Conservation (phyloP, 2,797 vertebrate genomes). For the Corythornis leucogaster region DNA sequence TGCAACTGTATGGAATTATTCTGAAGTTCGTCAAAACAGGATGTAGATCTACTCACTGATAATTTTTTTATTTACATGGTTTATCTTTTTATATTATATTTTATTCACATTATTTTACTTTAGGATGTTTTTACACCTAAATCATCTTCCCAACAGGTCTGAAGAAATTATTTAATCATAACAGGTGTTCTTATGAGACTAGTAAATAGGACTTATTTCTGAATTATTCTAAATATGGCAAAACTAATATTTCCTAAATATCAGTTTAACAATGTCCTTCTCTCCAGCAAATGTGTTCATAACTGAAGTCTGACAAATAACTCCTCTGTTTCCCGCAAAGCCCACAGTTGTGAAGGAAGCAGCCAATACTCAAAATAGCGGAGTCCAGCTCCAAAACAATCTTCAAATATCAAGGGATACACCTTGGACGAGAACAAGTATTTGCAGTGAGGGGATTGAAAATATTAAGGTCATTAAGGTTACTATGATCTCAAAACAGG, state of each 20-base stretch:
- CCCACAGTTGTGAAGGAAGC: conserved; percentile 22
- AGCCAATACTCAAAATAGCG: conserved; percentile 46
- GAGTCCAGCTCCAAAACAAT: conserved; percentile 50
- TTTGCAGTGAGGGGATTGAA: conserved; percentile 44
- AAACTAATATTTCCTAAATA: neutral
- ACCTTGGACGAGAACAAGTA: conserved; percentile 47
- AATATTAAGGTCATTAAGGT: conserved; percentile 63
- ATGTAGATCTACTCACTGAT: neutral
- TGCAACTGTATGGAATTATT: neutral
- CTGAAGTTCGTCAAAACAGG: neutral
- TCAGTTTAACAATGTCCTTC: neutral
- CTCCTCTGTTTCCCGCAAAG: conserved; percentile 17
- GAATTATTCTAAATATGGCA: neutral
- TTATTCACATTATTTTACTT: neutral
- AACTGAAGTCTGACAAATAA: conserved; percentile 52
- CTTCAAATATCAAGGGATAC: conserved; percentile 52
- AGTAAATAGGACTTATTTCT: neutral
- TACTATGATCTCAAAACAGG: conserved; percentile 55
- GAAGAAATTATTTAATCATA: neutral
- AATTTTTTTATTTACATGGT: neutral
- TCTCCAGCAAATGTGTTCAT: conserved; percentile 14
- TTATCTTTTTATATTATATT: neutral
- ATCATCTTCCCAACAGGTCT: neutral
- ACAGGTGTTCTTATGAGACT: neutral
- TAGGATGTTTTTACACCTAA: neutral